Evolutionary conservation across 1,140 invertebrate species (phyloP).

Genomic region (honey bee (Apis mellifera)): Amel_HAv3.1 CM009931.2:13733001-13733500

Average conservation of each 20-base stretch:
- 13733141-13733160: no score
- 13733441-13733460: no score
- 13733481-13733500: no score
- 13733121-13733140: not conserved
- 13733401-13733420: no score
- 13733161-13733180: constrained; percentile 13
- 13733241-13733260: constrained; percentile 9
- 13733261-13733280: constrained; percentile 11
- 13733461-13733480: no score
- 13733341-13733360: no score
- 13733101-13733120: constrained; percentile 40
- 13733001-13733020: constrained; percentile 26
- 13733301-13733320: not conserved
- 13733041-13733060: constrained; percentile 36
- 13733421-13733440: no score
- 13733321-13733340: no score
- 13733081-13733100: constrained; percentile 11
- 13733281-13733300: constrained; percentile 15
- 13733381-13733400: no score
- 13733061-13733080: constrained; percentile 1
- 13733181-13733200: constrained; percentile 39
- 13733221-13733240: constrained; percentile 31
- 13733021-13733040: constrained; percentile 6
- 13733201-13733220: constrained; percentile 13
- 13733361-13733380: no score